These are phyloP conservation scores for Protomyctophum bolini DNA, from an alignment of 2,113 vertebrate species.

Conservation along the genomic window DNA sequence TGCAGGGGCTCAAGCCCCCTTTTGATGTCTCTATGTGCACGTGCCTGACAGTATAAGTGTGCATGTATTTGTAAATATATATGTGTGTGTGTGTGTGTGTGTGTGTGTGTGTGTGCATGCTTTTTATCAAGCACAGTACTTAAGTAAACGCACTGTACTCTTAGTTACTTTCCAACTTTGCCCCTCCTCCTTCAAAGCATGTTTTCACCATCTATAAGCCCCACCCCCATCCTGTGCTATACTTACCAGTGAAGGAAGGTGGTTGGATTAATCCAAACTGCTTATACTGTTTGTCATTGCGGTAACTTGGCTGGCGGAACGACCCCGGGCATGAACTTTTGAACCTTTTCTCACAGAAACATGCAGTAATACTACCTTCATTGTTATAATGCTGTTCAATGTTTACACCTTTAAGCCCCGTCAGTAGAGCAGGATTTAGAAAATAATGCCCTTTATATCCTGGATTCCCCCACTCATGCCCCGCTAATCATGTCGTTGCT, in stretches of 20 bases:
- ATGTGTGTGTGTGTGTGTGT: background rate
- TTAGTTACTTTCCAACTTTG: too few species aligned
- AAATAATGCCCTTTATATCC: slow-evolving; percentile 92
- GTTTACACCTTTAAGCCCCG: slow-evolving; percentile 74
- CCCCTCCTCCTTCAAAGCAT: too few species aligned
- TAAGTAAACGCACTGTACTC: background rate
- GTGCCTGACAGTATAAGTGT: background rate
- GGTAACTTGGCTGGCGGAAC: slow-evolving; percentile 51
- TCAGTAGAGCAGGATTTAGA: slow-evolving; percentile 81
- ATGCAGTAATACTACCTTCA: slow-evolving; percentile 55
- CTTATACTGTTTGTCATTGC: slow-evolving; percentile 59
- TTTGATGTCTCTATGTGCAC: too few species aligned
- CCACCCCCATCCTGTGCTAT: slow-evolving; percentile 33
- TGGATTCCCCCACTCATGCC: slow-evolving; percentile 75
- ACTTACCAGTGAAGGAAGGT: slow-evolving; percentile 59
- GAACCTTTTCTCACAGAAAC: slow-evolving; percentile 69
- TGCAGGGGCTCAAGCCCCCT: too few species aligned
- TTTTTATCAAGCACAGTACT: background rate
- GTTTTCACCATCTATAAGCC: too few species aligned
- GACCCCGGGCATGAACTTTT: slow-evolving; percentile 67
- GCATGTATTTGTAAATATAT: background rate
- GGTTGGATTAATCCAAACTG: slow-evolving; percentile 53
- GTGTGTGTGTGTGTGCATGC: background rate
- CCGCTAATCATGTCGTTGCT: too few species aligned
- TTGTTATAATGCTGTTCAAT: slow-evolving; percentile 74